A percentile compares a stretch with the other conserved stretches of the same genome.
phyloP scores from a whole-genome alignment of 2,888 invertebrate genomes.

The Drosophila ustulata region DNA sequence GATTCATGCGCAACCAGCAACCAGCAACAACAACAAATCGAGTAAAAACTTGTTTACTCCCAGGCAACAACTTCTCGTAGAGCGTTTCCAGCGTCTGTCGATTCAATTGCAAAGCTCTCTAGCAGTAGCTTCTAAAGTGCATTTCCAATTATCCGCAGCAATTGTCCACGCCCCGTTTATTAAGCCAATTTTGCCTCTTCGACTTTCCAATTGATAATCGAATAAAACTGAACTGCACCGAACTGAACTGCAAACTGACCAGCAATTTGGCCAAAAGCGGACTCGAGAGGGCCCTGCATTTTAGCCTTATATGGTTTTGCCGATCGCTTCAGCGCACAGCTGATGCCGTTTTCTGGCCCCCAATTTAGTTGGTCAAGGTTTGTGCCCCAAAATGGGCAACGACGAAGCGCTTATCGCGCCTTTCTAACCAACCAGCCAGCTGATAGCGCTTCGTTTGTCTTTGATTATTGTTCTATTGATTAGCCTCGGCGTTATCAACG shows the following conservation, averaged over 20 bases:
- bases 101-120: conserved; percentile 9
- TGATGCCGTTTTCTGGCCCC: conserved; percentile 53
- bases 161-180: conserved; percentile 69
- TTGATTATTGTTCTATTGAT: conserved; percentile 31
- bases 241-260: conserved; percentile 2
- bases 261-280: conserved; percentile 19
- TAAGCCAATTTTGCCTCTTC: conserved; percentile 41
- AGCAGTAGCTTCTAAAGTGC: conserved; percentile 39
- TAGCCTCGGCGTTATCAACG: conserved; percentile 29
- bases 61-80: conserved; percentile 7
- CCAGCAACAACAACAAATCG: conserved; percentile 19
- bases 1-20: conserved; percentile 76
- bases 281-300: conserved; percentile 15
- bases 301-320: conserved; percentile 40
- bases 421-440: neutral
- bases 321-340: conserved; percentile 52
- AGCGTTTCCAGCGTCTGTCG: conserved; percentile 15
- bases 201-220: conserved; percentile 77
- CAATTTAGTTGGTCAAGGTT: conserved; percentile 74
- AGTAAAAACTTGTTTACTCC: conserved; percentile 62
- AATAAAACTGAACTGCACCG: conserved; percentile 32
- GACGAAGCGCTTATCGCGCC: conserved; percentile 56
- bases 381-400: conserved; percentile 23
- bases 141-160: conserved; percentile 58
- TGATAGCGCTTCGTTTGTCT: conserved; percentile 34